Conservation (phyloP, 2,797 vertebrate genomes). For the Ibycter americanus region DNA sequence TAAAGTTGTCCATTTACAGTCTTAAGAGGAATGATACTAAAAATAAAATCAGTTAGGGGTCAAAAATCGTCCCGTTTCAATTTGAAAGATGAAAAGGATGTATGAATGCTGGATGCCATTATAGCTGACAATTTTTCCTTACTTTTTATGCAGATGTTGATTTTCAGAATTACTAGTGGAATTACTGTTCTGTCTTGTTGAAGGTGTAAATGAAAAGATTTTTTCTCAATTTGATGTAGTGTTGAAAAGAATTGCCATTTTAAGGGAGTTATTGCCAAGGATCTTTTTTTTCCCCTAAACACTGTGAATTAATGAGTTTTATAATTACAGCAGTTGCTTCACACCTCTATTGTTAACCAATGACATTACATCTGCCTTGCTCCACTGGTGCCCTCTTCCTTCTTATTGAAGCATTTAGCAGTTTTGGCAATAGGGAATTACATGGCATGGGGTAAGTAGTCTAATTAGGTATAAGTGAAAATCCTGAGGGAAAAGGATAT, state of each 20-base stretch:
- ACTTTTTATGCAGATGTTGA: conserved; percentile 32
- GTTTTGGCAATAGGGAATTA: conserved; percentile 83
- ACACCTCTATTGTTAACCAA: conserved; percentile 82
- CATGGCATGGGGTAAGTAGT: conserved; percentile 80
- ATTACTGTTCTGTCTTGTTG: conserved; percentile 47
- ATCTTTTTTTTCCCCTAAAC: conserved; percentile 22
- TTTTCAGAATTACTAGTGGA: conserved; percentile 56
- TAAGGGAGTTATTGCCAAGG: conserved; percentile 63
- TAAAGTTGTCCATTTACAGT: not conserved
- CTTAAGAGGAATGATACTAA: not conserved
- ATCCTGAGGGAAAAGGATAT: conserved; percentile 76
- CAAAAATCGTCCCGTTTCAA: not conserved
- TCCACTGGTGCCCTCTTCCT: conserved; percentile 76
- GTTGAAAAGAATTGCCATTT: conserved; percentile 66
- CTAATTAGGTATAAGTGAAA: conserved; percentile 85
- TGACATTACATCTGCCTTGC: conserved; percentile 86
- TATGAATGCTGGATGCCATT: not conserved
- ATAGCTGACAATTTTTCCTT: not conserved
- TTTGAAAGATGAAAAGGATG: not conserved
- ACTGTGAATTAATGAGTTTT: conserved; percentile 80
- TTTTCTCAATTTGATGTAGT: conserved; percentile 47
- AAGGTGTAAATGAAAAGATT: conserved; percentile 61
- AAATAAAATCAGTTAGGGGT: not conserved
- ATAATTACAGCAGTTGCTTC: conserved; percentile 84
- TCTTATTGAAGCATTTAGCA: conserved; percentile 82